A percentile compares a stretch with the other conserved stretches of the same genome.
Conservation (phyloP, 2,113 vertebrate genomes). For the Pollimyrus isidori region DNA sequence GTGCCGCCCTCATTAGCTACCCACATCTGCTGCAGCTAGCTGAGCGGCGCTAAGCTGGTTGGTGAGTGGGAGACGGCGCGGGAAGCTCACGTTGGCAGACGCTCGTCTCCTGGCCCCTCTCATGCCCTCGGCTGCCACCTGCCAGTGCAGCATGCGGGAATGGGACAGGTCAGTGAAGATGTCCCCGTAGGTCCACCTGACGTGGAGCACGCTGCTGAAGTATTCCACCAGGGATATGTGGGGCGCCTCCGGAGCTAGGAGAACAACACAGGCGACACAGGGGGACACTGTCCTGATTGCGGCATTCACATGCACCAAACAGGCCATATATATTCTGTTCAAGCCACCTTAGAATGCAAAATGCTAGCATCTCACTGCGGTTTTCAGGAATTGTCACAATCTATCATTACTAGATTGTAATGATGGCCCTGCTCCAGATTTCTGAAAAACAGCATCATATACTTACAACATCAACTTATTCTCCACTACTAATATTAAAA, state of each 20-base stretch:
- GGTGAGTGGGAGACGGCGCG: background rate
- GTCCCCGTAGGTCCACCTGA: slow-evolving; percentile 86
- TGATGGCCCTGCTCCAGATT: background rate
- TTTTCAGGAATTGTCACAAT: background rate
- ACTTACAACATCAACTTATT: background rate
- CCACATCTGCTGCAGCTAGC: background rate
- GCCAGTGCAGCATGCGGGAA: slow-evolving; percentile 90
- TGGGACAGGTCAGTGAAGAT: slow-evolving; percentile 81
- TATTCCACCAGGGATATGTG: slow-evolving; percentile 82
- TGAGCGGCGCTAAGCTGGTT: background rate
- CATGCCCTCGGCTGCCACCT: slow-evolving; percentile 80
- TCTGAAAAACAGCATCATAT: background rate
- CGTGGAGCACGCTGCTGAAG: slow-evolving; percentile 69
- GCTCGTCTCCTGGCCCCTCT: slow-evolving; percentile 75
- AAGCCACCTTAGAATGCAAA: background rate
- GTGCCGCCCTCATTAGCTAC: background rate
- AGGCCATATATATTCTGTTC: background rate
- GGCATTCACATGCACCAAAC: background rate
- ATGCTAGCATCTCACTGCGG: background rate
- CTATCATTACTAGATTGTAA: background rate
- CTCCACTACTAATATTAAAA: background rate
- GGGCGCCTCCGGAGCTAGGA: slow-evolving; percentile 81
- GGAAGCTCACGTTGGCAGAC: slow-evolving; percentile 55
- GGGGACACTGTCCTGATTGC: background rate
- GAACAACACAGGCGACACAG: background rate